Base-by-base conservation (phyloP, 2,797 vertebrate species). In the Muscicapa comitata region DNA sequence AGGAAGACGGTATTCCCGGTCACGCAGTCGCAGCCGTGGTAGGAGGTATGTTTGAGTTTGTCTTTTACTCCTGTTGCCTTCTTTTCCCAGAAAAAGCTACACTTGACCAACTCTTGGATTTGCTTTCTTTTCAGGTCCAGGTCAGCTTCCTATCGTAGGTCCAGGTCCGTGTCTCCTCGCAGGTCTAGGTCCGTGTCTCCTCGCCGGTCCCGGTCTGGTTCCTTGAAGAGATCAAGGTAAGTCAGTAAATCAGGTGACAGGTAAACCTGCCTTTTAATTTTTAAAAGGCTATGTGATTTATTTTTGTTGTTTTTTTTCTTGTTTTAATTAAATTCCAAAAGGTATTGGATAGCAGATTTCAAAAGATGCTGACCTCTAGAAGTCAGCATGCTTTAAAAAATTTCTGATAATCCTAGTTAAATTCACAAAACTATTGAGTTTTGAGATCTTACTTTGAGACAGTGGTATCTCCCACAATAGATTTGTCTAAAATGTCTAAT, bases 221-320 rank as follows among this genome's bases (percentile, higher is more conserved):
- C 98, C 76, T 97, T 98, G 95, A 98, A 98, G 97, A 98, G 98
- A 96, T 98, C 98, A 31, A 98, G 98, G 98, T 99, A 96, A 51
- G 97, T 91, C 28, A 45, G 1, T 29, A 16, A 25, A 25, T 48
- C 47, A 48, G 24, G 47, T 48, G 24, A 48, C 47, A 48, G 47
- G 47, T 15, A 15, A 48, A 48, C 24, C 24, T 15, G 47, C 24
- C 13, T 48, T 48, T 13, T 29, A 6, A 11, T 59, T 40, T 63
- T 51, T n/a, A 11, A 10, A 18, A 15, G 12, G 4, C 10, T 31
- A 1, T 23, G 1, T 28, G 8, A 5, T 47, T 54, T 82, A 13
- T 1, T 65, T 28, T 26, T 65, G 5, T 26, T 38, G 6, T 0
- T 11, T 14, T 14, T 14, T 82, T 7, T 9, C 33, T 45, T 2